These are phyloP conservation scores for Siphamia tubifer DNA, from an alignment of 2,113 vertebrate species.

Conservation along the genomic window DNA sequence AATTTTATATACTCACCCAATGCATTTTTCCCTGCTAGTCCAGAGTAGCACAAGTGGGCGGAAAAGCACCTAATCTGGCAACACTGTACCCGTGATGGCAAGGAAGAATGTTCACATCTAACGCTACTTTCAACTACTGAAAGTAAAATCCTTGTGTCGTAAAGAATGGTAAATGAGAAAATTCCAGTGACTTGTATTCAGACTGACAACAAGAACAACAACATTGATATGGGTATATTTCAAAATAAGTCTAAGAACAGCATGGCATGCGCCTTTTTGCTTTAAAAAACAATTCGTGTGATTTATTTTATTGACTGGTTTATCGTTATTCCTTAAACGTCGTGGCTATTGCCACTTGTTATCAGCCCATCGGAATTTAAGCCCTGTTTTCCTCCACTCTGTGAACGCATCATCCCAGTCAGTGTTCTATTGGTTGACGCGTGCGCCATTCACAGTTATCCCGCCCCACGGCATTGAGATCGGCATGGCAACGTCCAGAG, in stretches of 20 bases:
- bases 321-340: constrained; percentile 16
- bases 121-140: constrained; percentile 6
- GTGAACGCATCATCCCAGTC: constrained; percentile 29
- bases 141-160: neutral
- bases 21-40: no score
- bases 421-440: constrained; percentile 17
- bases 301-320: neutral
- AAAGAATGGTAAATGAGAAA: neutral
- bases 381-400: neutral
- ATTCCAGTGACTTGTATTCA: no score
- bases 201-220: no score
- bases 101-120: neutral
- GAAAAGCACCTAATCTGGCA: no score
- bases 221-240: no score
- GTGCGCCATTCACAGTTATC: constrained; percentile 28
- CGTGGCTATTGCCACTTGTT: constrained; percentile 39
- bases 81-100: no score
- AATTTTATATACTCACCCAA: no score
- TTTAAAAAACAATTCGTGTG: no score
- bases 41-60: no score
- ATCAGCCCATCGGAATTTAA: constrained; percentile 44
- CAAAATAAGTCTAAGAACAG: no score
- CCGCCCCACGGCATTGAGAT: constrained; percentile 33
- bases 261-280: no score
- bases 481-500: constrained; percentile 40